A percentile compares a stretch with the other conserved stretches of the same genome.
phyloP scores from a whole-genome alignment of 2,113 vertebrate species.

The Triplophysa siluroides region DNA sequence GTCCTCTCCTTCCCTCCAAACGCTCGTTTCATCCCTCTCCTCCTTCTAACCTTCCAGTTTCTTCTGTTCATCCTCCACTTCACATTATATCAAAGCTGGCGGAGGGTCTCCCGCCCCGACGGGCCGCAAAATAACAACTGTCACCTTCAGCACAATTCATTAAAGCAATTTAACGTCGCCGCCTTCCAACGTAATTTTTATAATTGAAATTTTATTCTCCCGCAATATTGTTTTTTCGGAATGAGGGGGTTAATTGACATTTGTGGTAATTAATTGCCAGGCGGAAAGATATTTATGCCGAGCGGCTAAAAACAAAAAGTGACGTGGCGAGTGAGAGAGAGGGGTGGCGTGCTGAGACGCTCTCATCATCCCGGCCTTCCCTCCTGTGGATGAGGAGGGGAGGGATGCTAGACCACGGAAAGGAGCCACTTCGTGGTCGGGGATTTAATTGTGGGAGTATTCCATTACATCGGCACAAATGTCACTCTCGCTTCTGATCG shows the following conservation, averaged over 20 bases:
- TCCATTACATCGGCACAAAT: slow-evolving; percentile 92
- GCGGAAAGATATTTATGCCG: slow-evolving; percentile 65
- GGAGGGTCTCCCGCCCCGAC: slow-evolving; percentile 41
- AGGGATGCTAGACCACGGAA: slow-evolving; percentile 64
- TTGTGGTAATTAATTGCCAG: slow-evolving; percentile 85
- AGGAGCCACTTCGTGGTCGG: slow-evolving; percentile 77
- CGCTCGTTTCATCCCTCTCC: slow-evolving; percentile 44
- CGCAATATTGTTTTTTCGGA: slow-evolving; percentile 71
- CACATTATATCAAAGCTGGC: slow-evolving; percentile 45
- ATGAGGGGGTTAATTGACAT: slow-evolving; percentile 77
- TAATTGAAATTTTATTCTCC: slow-evolving; percentile 85
- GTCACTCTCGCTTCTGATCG: slow-evolving; percentile 94
- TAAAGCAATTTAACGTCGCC: slow-evolving; percentile 74
- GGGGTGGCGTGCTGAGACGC: slow-evolving; percentile 73
- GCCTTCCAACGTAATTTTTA: slow-evolving; percentile 78
- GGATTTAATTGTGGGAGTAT: slow-evolving; percentile 88
- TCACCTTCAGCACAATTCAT: slow-evolving; percentile 84
- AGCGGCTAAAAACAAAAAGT: slow-evolving; percentile 83
- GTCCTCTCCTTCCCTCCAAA: slow-evolving; percentile 50
- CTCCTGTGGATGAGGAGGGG: slow-evolving; percentile 69
- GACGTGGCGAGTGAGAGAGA: slow-evolving; percentile 76
- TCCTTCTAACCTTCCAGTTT: slow-evolving; percentile 11
- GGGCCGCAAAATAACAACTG: slow-evolving; percentile 68
- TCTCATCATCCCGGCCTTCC: slow-evolving; percentile 78
- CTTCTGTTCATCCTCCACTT: slow-evolving; percentile 27